These are phyloP conservation scores for Venustaconcha ellipsiformis DNA, from an alignment of 1,140 invertebrate species.

Conservation along the genomic window DNA sequence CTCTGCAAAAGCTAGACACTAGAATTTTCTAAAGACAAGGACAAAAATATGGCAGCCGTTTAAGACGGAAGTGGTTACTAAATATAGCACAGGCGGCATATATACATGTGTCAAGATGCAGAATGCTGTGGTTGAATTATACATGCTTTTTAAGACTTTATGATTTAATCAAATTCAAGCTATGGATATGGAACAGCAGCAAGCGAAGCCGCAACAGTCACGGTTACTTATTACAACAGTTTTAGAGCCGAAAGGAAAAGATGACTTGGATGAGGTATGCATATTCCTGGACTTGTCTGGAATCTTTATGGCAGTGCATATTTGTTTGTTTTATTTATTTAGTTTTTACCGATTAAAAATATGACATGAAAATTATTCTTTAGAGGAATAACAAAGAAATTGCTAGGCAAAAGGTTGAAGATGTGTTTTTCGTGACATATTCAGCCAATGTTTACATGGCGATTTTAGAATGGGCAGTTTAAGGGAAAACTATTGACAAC, in stretches of 20 bases:
- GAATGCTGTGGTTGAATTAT: too few relatives aligned
- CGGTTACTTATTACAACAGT: conserved; percentile 24
- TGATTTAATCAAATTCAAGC: background rate
- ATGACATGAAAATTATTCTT: too few relatives aligned
- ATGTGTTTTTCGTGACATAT: too few relatives aligned
- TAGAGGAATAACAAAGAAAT: too few relatives aligned
- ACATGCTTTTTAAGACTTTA: background rate
- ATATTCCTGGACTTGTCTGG: too few relatives aligned
- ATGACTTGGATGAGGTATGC: conserved; percentile 34
- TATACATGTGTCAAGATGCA: conserved; percentile 2
- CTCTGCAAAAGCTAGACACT: background rate
- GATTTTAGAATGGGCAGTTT: too few relatives aligned
- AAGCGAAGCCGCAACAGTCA: conserved; percentile 10
- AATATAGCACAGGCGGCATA: conserved; percentile 14
- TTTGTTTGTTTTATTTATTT: too few relatives aligned
- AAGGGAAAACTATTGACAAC: too few relatives aligned
- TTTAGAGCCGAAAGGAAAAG: conserved; percentile 14
- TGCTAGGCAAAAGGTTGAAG: too few relatives aligned
- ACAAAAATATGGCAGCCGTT: conserved; percentile 27
- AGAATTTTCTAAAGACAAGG: conserved; percentile 12
- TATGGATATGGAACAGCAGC: conserved; percentile 1
- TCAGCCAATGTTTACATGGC: too few relatives aligned
- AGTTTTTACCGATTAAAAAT: too few relatives aligned
- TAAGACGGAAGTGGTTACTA: conserved; percentile 33
- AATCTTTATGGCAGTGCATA: too few relatives aligned